Evolutionary conservation across 2,113 vertebrate genomes (phyloP).

Genomic region (Gopherus flavomarginatus): DNA sequence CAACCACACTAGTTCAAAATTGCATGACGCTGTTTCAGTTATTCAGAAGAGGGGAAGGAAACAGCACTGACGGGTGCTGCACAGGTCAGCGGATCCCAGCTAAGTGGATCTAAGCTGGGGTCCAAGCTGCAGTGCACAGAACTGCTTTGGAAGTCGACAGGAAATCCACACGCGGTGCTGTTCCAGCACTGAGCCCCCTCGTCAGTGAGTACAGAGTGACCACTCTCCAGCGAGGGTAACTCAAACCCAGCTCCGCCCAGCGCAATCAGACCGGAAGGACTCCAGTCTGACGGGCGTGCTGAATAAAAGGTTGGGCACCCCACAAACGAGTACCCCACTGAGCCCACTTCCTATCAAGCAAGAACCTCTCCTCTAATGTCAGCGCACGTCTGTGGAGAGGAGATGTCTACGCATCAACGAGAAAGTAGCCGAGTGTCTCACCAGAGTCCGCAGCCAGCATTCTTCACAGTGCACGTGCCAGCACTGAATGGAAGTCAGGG

Average conservation of each 20-base stretch:
- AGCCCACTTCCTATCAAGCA: not conserved
- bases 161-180: not conserved
- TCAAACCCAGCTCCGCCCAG: not conserved
- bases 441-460: constrained; percentile 99
- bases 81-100: not conserved
- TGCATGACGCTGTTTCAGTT: not conserved
- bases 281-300: not conserved
- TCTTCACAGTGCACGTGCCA: constrained; percentile 99
- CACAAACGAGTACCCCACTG: not conserved
- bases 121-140: not conserved
- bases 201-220: not conserved
- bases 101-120: not conserved
- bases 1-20: not conserved
- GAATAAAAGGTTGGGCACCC: not conserved
- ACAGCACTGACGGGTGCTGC: not conserved
- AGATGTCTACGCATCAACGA: not conserved
- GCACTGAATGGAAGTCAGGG: constrained; percentile 98
- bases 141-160: not conserved
- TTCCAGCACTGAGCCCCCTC: not conserved
- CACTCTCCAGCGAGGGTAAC: accelerated
- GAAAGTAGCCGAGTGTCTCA: constrained; percentile 76
- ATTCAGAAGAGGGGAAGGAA: not conserved
- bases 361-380: not conserved
- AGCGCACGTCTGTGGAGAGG: not conserved
- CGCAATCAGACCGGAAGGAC: not conserved